Percentiles rank a stretch among this genome's conserved stretches.
Evolutionary conservation across 2,797 vertebrate species (phyloP).

Genomic region (Acanthurus leucopareius): DNA sequence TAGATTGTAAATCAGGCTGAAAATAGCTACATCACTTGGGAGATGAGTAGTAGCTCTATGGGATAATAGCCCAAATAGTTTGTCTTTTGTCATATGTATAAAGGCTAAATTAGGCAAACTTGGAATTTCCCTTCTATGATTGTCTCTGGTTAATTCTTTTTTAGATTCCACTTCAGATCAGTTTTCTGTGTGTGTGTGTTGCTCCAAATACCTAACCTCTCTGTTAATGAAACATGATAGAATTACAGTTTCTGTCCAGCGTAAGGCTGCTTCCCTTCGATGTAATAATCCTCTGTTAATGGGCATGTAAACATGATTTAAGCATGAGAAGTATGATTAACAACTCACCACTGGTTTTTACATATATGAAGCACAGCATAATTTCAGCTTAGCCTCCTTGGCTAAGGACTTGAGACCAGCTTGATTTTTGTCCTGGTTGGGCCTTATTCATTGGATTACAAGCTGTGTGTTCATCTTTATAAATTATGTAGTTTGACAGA

Average conservation of each 20-base stretch:
- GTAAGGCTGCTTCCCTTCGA: constrained; percentile 9
- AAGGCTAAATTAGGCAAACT: constrained; percentile 56
- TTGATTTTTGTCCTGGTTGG: neutral
- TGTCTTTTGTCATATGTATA: constrained; percentile 55
- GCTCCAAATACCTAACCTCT: constrained; percentile 50
- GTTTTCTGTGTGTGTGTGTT: constrained; percentile 6
- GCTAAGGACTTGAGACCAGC: neutral
- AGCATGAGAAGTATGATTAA: constrained; percentile 32
- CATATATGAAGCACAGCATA: constrained; percentile 4
- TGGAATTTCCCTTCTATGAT: constrained; percentile 71
- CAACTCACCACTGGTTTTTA: constrained; percentile 7
- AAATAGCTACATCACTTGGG: constrained; percentile 36
- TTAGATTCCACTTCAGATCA: constrained; percentile 52
- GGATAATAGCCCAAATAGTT: constrained; percentile 52
- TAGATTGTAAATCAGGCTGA: constrained; percentile 39
- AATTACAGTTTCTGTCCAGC: constrained; percentile 29
- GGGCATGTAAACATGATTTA: constrained; percentile 37
- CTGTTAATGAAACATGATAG: constrained; percentile 22
- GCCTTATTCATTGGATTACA: constrained; percentile 15
- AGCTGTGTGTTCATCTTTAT: constrained; percentile 24
- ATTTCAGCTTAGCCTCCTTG: constrained; percentile 17
- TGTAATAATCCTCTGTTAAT: constrained; percentile 35
- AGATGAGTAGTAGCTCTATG: constrained; percentile 26
- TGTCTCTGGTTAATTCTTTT: constrained; percentile 54
- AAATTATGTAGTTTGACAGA: constrained; percentile 41